A percentile compares a stretch with the other conserved stretches of the same genome.
These are phyloP conservation scores for Drosophila vallismaia DNA, from an alignment of 2,888 invertebrate genomes.

Conservation along the genomic window DNA sequence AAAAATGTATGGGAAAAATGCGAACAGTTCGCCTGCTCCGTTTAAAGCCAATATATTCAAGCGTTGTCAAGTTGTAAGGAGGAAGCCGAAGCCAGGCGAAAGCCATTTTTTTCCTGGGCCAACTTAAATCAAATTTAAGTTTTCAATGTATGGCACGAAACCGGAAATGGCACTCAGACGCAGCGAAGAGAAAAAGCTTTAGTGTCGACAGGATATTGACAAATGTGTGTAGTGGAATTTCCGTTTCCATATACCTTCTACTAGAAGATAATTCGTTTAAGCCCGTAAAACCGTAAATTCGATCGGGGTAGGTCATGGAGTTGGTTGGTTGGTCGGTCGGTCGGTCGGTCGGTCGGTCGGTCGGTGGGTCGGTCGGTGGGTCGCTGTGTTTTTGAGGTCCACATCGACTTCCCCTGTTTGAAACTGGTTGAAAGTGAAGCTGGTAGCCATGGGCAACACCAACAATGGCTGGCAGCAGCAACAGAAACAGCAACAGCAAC, in stretches of 20 bases:
- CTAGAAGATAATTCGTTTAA: constrained; percentile 70
- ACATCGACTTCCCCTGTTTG: not conserved
- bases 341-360: constrained; percentile 5
- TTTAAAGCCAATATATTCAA: constrained; percentile 42
- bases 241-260: constrained; percentile 18
- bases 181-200: constrained; percentile 24
- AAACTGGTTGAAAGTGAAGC: constrained; percentile 41
- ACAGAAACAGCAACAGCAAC: constrained; percentile 25
- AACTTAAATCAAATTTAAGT: constrained; percentile 66
- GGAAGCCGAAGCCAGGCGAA: constrained; percentile 51
- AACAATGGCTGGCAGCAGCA: constrained; percentile 30
- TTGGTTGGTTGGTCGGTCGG: constrained; percentile 5
- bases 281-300: constrained; percentile 31
- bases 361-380: constrained; percentile 3
- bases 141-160: constrained; percentile 43
- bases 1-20: constrained; percentile 51
- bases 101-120: constrained; percentile 9
- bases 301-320: constrained; percentile 39
- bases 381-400: not conserved
- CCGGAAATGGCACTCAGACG: constrained; percentile 50
- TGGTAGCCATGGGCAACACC: constrained; percentile 39
- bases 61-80: constrained; percentile 16
- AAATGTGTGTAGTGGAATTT: constrained; percentile 41
- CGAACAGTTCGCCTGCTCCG: constrained; percentile 40
- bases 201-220: constrained; percentile 46